Conservation (phyloP, 2,888 invertebrate species). For the Tortricodes alternella region DNA sequence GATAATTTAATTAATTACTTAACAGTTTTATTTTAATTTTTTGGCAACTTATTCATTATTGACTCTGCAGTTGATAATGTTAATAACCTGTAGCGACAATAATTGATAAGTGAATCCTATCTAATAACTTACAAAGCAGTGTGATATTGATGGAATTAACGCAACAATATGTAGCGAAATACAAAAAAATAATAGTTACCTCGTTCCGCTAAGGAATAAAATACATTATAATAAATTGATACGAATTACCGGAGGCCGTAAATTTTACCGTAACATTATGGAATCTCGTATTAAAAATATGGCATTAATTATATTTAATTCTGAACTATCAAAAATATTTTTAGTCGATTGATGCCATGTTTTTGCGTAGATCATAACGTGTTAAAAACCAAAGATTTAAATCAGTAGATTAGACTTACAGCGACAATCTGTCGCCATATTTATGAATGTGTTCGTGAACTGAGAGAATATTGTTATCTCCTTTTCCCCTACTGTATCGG, state of each 20-base stretch:
- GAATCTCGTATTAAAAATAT: conserved; percentile 5
- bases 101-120: neutral
- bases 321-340: conserved; percentile 19
- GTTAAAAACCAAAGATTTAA: too few species aligned
- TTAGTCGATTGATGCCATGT: conserved; percentile 33
- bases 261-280: conserved; percentile 9
- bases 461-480: too few species aligned
- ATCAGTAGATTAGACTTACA: too few species aligned
- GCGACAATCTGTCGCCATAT: too few species aligned
- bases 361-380: conserved; percentile 26
- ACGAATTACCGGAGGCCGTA: conserved; percentile 34
- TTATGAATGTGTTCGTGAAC: too few species aligned
- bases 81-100: conserved; percentile 5
- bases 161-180: conserved; percentile 43
- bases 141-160: conserved; percentile 61
- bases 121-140: conserved; percentile 49
- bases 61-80: neutral
- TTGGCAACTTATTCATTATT: neutral
- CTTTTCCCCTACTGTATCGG: too few species aligned
- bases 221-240: conserved; percentile 38
- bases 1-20: conserved; percentile 7
- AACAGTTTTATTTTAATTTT: neutral
- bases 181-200: conserved; percentile 66
- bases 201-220: conserved; percentile 47
- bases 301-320: neutral